These are phyloP conservation scores for Thunnus thynnus DNA, from an alignment of 2,113 vertebrate genomes.

Conservation along the genomic window DNA sequence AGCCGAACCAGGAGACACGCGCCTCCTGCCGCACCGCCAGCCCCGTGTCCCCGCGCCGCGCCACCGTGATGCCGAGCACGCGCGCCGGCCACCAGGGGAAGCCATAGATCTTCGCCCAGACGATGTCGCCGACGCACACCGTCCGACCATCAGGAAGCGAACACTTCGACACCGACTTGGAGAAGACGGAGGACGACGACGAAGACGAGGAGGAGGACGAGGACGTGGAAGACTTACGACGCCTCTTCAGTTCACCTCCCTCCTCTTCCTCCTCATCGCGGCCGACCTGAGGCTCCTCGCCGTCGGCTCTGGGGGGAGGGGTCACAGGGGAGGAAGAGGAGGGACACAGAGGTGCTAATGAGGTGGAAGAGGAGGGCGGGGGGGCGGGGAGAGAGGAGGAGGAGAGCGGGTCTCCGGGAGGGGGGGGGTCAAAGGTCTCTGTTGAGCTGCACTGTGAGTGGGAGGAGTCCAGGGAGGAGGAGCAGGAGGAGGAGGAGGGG, in stretches of 20 bases:
- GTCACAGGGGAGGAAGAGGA: conserved; percentile 82
- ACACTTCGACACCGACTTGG: conserved; percentile 96
- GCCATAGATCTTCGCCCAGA: conserved; percentile 99
- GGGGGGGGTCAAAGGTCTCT: conserved; percentile 93
- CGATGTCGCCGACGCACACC: conserved; percentile 98
- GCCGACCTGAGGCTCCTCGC: conserved; percentile 35
- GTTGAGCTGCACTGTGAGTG: conserved; percentile 94
- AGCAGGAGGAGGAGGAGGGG: conserved; percentile 73
- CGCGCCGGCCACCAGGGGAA: conserved; percentile 99
- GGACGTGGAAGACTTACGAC: conserved; percentile 69
- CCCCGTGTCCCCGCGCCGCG: conserved; percentile 91
- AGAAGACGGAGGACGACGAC: conserved; percentile 88
- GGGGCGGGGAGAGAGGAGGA: conserved; percentile 83
- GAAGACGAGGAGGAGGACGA: conserved; percentile 71
- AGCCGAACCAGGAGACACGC: conserved; percentile 97
- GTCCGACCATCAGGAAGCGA: conserved; percentile 94
- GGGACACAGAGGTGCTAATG: conserved; percentile 79
- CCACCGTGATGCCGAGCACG: conserved; percentile 93
- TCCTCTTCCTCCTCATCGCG: conserved; percentile 52
- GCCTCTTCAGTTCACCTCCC: conserved; percentile 59
- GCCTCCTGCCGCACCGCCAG: conserved; percentile 95
- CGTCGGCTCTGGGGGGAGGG: conserved; percentile 54
- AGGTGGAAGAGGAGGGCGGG: conserved; percentile 80
- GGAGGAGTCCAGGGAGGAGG: conserved; percentile 85
- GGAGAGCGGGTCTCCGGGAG: conserved; percentile 87